These are phyloP conservation scores for Apis dorsata DNA, from an alignment of 1,140 invertebrate genomes.

Conservation along the genomic window DNA sequence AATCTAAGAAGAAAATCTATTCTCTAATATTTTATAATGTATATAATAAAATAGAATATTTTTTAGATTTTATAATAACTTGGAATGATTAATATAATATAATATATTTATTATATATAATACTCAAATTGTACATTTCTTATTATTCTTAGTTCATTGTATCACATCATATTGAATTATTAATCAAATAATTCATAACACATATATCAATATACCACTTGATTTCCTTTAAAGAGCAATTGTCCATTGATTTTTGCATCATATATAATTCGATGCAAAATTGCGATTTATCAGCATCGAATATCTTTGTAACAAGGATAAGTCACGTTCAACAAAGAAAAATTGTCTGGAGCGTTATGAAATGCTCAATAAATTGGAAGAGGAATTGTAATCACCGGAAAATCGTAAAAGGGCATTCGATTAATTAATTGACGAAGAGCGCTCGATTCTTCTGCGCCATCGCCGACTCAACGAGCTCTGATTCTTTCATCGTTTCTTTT, in stretches of 20 bases:
- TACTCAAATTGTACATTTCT: too few relatives aligned
- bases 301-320: not conserved
- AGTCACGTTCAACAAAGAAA: slow-evolving; percentile 26
- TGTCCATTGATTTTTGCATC: not conserved
- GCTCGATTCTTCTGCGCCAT: slow-evolving; percentile 37
- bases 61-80: too few relatives aligned
- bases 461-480: slow-evolving; percentile 12
- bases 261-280: not conserved
- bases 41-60: too few relatives aligned
- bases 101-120: too few relatives aligned
- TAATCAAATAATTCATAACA: too few relatives aligned
- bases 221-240: not conserved
- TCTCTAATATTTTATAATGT: too few relatives aligned
- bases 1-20: too few relatives aligned
- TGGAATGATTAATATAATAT: too few relatives aligned
- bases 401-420: slow-evolving; percentile 45
- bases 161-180: too few relatives aligned
- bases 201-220: too few relatives aligned
- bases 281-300: slow-evolving; percentile 3
- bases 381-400: slow-evolving; percentile 43
- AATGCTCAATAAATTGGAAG: slow-evolving; percentile 47
- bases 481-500: slow-evolving; percentile 26
- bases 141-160: too few relatives aligned
- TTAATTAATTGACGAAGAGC: slow-evolving; percentile 45
- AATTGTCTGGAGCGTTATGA: slow-evolving; percentile 45